phyloP scores from a whole-genome alignment of 2,888 invertebrate species.

The Patella ulyssiponensis region DNA sequence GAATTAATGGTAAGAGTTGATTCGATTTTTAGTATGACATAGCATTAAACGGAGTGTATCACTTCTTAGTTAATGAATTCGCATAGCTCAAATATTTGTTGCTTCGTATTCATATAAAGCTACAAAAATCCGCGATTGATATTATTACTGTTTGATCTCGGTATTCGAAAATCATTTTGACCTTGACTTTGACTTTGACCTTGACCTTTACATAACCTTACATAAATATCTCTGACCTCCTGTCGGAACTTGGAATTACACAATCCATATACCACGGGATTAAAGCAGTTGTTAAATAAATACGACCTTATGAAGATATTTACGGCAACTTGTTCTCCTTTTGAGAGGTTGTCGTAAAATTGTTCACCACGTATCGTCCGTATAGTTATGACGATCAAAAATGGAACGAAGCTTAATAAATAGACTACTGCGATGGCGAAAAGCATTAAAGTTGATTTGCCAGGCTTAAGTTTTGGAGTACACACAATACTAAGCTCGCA shows the following conservation, averaged over 20 bases:
- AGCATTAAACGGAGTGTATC: no score
- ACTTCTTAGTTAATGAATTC: no score
- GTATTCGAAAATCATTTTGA: neutral
- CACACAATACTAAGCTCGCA: neutral
- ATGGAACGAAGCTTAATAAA: slow-evolving; percentile 42
- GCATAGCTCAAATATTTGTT: no score
- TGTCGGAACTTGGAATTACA: slow-evolving; percentile 42
- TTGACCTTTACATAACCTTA: neutral
- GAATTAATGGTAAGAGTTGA: no score
- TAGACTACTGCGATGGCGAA: slow-evolving; percentile 47
- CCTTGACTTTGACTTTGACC: neutral
- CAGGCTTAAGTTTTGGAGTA: slow-evolving; percentile 17
- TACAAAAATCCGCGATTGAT: neutral
- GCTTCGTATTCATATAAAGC: no score
- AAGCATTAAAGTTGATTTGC: slow-evolving; percentile 40
- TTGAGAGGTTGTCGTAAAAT: slow-evolving; percentile 36
- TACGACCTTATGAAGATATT: slow-evolving; percentile 44
- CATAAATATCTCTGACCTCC: slow-evolving; percentile 30
- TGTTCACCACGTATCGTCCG: slow-evolving; percentile 28
- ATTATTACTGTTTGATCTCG: neutral
- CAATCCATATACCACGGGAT: slow-evolving; percentile 46
- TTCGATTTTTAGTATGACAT: no score
- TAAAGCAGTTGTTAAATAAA: slow-evolving; percentile 47
- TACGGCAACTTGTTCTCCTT: slow-evolving; percentile 32
- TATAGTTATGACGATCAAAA: slow-evolving; percentile 44